Evolutionary conservation across 23 tunicate species (phyloP).

Genomic region (Clavelina lepadiformis): DNA sequence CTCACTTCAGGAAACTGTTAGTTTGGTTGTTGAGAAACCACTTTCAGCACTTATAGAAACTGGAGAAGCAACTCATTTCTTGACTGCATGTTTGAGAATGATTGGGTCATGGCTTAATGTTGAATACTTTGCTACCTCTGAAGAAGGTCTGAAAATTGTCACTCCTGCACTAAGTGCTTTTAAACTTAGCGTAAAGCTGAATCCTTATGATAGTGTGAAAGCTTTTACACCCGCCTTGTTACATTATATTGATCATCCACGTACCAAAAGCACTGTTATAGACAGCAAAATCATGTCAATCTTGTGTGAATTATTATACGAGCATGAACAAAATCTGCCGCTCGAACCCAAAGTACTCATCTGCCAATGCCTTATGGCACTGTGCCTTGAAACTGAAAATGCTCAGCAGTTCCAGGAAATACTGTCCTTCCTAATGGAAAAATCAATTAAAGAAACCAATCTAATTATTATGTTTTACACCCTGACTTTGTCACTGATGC

Average conservation of each 20-base stretch:
- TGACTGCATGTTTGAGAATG: constrained; percentile 25
- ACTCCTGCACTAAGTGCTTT: constrained; percentile 2
- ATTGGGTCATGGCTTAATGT: constrained; percentile 62
- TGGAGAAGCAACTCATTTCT: background rate
- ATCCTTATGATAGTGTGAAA: constrained; percentile 22
- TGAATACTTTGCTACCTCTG: constrained; percentile 26
- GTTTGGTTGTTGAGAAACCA: constrained; percentile 6
- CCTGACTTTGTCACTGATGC: constrained; percentile 1
- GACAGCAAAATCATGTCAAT: constrained; percentile 1
- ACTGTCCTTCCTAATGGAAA: constrained; percentile 1
- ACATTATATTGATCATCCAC: constrained; percentile 21
- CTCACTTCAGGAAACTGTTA: constrained; percentile 32
- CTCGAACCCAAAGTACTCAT: constrained; percentile 3
- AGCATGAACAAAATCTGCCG: background rate
- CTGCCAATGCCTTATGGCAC: constrained; percentile 26
- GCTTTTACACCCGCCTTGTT: constrained; percentile 43
- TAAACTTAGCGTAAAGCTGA: background rate
- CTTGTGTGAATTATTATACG: background rate
- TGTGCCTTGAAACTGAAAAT: constrained; percentile 2
- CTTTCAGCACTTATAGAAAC: background rate
- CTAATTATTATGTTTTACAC: constrained; percentile 1
- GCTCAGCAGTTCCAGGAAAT: background rate
- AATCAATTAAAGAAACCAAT: background rate
- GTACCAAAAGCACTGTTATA: background rate
- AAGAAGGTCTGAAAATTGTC: constrained; percentile 24